A percentile compares a stretch with the other conserved stretches of the same genome.
Evolutionary conservation across 2,113 vertebrate genomes (phyloP).

Genomic region (Vanacampus margaritifer): DNA sequence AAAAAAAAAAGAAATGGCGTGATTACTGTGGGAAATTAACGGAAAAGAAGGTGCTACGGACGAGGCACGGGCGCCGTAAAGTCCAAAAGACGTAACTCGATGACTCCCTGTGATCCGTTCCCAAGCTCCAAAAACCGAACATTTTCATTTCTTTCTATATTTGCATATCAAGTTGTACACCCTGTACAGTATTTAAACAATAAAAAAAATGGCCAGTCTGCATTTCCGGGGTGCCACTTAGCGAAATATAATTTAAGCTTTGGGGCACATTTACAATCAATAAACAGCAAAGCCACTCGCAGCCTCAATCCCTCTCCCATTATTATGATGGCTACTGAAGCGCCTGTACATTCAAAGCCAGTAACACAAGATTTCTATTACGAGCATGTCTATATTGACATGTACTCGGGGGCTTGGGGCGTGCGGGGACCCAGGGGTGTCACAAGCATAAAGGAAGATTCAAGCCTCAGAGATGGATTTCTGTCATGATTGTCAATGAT

Average conservation of each 20-base stretch:
- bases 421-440: constrained; percentile 32
- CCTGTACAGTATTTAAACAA: too few relatives aligned
- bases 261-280: constrained; percentile 68
- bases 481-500: constrained; percentile 68
- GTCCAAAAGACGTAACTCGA: too few relatives aligned
- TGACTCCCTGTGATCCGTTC: too few relatives aligned
- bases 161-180: too few relatives aligned
- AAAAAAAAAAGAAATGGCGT: too few relatives aligned
- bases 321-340: constrained; percentile 61
- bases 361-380: constrained; percentile 52
- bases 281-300: constrained; percentile 69
- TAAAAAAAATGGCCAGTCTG: background rate
- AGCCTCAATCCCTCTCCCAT: constrained; percentile 41
- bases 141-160: too few relatives aligned
- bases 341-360: constrained; percentile 36
- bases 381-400: constrained; percentile 44
- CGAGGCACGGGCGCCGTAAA: too few relatives aligned
- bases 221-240: background rate
- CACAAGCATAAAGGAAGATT: constrained; percentile 47
- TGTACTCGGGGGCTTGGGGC: constrained; percentile 28
- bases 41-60: too few relatives aligned
- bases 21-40: too few relatives aligned
- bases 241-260: constrained; percentile 73
- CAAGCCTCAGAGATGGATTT: constrained; percentile 63
- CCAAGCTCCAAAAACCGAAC: too few relatives aligned